These are phyloP conservation scores for Sarcophaga peregrina DNA, from an alignment of 1,140 invertebrate genomes.

Conservation along the genomic window DNA sequence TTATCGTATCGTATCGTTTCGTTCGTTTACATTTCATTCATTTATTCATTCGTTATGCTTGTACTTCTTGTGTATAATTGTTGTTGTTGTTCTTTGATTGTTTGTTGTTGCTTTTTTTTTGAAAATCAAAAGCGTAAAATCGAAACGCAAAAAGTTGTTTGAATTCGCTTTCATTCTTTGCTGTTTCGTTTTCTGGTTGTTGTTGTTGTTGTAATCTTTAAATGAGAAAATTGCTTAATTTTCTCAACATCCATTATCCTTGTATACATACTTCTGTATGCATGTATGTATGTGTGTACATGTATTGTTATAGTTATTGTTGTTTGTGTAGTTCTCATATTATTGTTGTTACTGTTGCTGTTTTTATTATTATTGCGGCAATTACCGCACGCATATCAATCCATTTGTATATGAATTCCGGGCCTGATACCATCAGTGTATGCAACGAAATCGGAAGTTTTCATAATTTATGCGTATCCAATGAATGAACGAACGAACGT, in stretches of 20 bases:
- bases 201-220: not conserved
- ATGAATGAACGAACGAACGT: not conserved
- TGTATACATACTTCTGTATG: not conserved
- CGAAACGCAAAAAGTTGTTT: not conserved
- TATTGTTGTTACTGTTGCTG: not conserved
- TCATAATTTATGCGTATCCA: constrained; percentile 21
- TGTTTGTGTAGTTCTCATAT: not conserved
- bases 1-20: not conserved
- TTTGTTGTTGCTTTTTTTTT: not conserved
- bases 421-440: not conserved
- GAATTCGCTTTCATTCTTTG: not conserved
- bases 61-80: not conserved
- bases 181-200: not conserved
- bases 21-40: not conserved
- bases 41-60: not conserved
- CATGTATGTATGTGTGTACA: no score
- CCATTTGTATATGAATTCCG: not conserved
- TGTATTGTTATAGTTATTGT: no score
- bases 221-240: constrained; percentile 18
- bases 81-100: not conserved
- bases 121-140: constrained; percentile 22
- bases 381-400: constrained; percentile 22
- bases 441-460: not conserved
- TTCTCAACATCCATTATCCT: constrained; percentile 3
- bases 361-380: not conserved